phyloP scores from a whole-genome alignment of 2,113 vertebrate species.

The Silurus glanis region DNA sequence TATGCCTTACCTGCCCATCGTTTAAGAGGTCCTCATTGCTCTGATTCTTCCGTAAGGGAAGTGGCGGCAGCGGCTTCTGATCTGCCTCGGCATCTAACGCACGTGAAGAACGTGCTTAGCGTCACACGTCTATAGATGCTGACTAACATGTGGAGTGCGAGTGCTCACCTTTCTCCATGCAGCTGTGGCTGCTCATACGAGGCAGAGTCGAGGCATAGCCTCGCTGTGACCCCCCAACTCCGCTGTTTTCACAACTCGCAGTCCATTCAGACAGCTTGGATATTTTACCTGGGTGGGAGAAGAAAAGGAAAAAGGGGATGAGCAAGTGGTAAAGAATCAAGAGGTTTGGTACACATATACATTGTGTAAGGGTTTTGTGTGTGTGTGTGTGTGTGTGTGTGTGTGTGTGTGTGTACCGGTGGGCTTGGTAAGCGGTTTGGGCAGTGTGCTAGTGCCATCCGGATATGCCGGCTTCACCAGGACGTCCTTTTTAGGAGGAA shows the following conservation, averaged over 20 bases:
- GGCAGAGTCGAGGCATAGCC: constrained; percentile 70
- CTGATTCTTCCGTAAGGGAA: constrained; percentile 80
- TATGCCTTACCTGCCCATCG: constrained; percentile 79
- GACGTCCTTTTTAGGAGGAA: constrained; percentile 77
- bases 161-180: constrained; percentile 68
- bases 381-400: constrained; percentile 9
- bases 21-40: constrained; percentile 80
- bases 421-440: constrained; percentile 64
- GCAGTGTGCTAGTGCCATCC: constrained; percentile 74
- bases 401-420: constrained; percentile 52
- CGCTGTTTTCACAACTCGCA: constrained; percentile 61
- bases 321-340: background rate
- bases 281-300: constrained; percentile 46
- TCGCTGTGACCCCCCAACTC: constrained; percentile 48
- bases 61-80: constrained; percentile 73
- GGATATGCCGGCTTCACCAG: constrained; percentile 83
- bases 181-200: constrained; percentile 65
- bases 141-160: constrained; percentile 21
- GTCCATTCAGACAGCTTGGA: constrained; percentile 72
- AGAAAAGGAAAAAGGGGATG: background rate
- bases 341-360: background rate
- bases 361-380: background rate
- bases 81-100: constrained; percentile 66
- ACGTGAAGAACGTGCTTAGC: background rate
- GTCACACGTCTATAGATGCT: background rate